phyloP scores from a whole-genome alignment of 2,797 vertebrate species.

The Esox masquinongy region DNA sequence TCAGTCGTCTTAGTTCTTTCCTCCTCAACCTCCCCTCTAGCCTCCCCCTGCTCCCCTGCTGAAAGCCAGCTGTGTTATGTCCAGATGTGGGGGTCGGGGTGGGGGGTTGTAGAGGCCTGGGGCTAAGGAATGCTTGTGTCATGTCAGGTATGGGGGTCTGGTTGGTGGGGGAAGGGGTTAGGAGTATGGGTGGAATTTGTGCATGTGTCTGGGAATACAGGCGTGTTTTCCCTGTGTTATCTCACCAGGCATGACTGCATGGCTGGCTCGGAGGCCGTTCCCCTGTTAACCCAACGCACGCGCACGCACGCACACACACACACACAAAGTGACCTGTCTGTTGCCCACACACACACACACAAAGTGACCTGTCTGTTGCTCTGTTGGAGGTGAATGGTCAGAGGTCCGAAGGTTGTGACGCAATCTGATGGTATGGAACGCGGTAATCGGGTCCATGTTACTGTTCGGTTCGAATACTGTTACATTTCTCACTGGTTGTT shows the following conservation, averaged over 20 bases:
- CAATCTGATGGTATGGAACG: no score
- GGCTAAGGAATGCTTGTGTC: conserved; percentile 46
- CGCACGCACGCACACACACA: not conserved
- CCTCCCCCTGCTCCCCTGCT: not conserved
- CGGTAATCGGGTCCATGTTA: no score
- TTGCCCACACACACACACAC: no score
- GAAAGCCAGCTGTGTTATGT: conserved; percentile 58
- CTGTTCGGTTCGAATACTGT: no score
- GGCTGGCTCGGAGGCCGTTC: not conserved
- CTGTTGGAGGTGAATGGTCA: no score
- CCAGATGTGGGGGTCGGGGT: conserved; percentile 59
- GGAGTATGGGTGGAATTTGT: conserved; percentile 5
- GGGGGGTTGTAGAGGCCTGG: not conserved
- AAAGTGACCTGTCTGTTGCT: no score
- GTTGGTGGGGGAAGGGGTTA: conserved; percentile 15
- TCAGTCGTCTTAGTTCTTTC: not conserved
- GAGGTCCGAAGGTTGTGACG: not conserved
- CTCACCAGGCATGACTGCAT: not conserved
- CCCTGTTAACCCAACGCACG: not conserved
- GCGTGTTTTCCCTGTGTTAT: not conserved
- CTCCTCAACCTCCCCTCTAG: not conserved
- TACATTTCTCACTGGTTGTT: no score
- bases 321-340: not conserved
- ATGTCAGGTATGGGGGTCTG: conserved; percentile 34
- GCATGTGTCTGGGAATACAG: conserved; percentile 35